A percentile compares a stretch with the other conserved stretches of the same genome.
These are phyloP conservation scores for Drosophila limbata DNA, from an alignment of 2,888 invertebrate species.

Conservation along the genomic window DNA sequence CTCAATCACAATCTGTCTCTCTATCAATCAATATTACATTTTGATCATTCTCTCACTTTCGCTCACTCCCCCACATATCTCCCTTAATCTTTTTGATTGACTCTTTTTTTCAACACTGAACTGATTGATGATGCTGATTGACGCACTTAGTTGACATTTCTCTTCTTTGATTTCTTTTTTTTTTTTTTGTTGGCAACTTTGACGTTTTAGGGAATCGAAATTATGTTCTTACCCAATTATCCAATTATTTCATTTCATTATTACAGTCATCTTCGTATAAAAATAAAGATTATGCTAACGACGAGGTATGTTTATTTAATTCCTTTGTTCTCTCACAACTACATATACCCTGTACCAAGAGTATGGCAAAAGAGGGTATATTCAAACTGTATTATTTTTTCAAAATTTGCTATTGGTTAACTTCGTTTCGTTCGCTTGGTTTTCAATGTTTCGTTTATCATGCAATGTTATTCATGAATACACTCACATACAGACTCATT, in stretches of 20 bases:
- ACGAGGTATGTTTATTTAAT: constrained; percentile 80
- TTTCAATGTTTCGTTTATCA: background rate
- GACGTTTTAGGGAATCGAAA: constrained; percentile 34
- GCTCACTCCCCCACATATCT: background rate
- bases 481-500: constrained; percentile 20
- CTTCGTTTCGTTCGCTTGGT: constrained; percentile 8
- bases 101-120: background rate
- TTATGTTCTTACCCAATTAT: constrained; percentile 59
- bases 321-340: constrained; percentile 19
- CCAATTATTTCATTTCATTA: constrained; percentile 68
- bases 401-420: constrained; percentile 6
- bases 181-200: constrained; percentile 14
- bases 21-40: constrained; percentile 8
- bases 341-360: constrained; percentile 15
- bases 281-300: constrained; percentile 72
- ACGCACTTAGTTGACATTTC: constrained; percentile 14
- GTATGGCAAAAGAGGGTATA: constrained; percentile 20
- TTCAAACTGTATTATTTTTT: background rate
- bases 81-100: constrained; percentile 3
- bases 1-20: constrained; percentile 6
- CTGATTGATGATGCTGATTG: constrained; percentile 18
- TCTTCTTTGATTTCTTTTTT: no score
- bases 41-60: constrained; percentile 1
- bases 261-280: constrained; percentile 81
- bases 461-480: constrained; percentile 13